Conservation (phyloP, 1,140 invertebrate species). For the Lethrus apterus region DNA sequence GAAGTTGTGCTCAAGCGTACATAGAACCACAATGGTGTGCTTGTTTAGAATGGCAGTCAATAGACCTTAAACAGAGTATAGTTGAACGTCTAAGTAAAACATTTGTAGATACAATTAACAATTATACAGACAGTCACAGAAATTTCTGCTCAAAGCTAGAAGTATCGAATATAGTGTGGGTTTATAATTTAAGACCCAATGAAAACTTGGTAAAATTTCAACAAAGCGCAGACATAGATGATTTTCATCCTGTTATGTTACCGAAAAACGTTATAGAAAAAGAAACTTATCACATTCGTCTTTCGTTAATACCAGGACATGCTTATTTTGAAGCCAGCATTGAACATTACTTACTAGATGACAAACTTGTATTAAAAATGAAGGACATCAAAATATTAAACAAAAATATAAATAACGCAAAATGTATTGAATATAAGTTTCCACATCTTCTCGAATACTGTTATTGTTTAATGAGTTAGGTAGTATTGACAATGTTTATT, state of each 20-base stretch:
- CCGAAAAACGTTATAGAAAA: constrained; percentile 51
- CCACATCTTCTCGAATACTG: constrained; percentile 68
- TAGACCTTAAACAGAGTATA: constrained; percentile 33
- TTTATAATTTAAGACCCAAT: constrained; percentile 59
- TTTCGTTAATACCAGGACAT: constrained; percentile 63
- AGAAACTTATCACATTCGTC: constrained; percentile 69
- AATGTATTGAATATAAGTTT: constrained; percentile 63
- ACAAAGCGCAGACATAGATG: constrained; percentile 69
- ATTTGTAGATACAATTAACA: constrained; percentile 42
- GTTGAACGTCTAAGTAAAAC: constrained; percentile 35
- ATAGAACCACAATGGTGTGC: constrained; percentile 94
- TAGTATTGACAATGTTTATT: too few relatives aligned
- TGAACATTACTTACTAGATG: constrained; percentile 48
- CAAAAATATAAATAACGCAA: constrained; percentile 68
- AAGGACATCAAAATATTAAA: constrained; percentile 82
- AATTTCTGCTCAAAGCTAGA: constrained; percentile 54
- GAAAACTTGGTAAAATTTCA: constrained; percentile 68
- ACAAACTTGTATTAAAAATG: constrained; percentile 57
- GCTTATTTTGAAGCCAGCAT: constrained; percentile 76
- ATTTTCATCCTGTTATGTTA: constrained; percentile 70
- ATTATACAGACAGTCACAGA: constrained; percentile 49
- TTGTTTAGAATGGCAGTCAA: constrained; percentile 55
- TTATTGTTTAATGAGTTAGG: constrained; percentile 59
- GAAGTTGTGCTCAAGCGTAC: constrained; percentile 79
- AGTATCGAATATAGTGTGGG: constrained; percentile 58